Evolutionary conservation across 2,797 vertebrate species (phyloP), one percentile per base, ranked within the genome.

Genomic region (Micrastur ruficollis): DNA sequence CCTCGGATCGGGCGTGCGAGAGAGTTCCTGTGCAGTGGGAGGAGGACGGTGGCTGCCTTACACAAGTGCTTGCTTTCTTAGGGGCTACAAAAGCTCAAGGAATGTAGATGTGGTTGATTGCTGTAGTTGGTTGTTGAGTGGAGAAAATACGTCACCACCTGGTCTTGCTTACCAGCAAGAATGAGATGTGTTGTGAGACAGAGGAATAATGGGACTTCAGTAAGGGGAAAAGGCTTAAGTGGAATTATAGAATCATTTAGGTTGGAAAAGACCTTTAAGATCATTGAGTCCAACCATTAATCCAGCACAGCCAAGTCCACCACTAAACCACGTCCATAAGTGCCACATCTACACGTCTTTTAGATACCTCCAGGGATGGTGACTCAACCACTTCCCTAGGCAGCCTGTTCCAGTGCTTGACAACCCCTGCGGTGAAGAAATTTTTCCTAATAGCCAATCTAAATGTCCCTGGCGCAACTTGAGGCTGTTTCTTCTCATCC

Each of bases 1-100:
- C 52, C 56, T 49, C 1, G 0, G 36, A 6, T 3, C 0, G 0
- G 38, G 31, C 0, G 0, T 29, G 36, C 0, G 0, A 19, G 65
- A 22, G 49, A 21, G 46, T 17, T 83, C 46, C 34, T 2, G 0
- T 2, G 32, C 6, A 5, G 11, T 20, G 46, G 72, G 76, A 82
- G 67, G 44, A 44, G 62, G 49, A 5, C 1, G 8, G 59, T 14
- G 66, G 15, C 63, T 36, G 71, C 76, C 32, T 59, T 23, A 16
- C 4, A 2, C 31, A 9, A 32, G 61, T 21, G 0, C 63, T 62
- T 11, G 36, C 34, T 31, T 49, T 63, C 29, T 2, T 6, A 17
- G 71, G 61, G 52, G 44, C 63, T 40, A 0, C 71, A 14, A 1
- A 44, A 50, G 36, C 49, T 38, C 1, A 0, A 50, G 84, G 52